phyloP scores from a whole-genome alignment of 2,113 vertebrate species.

The Pogonocichla stellata region DNA sequence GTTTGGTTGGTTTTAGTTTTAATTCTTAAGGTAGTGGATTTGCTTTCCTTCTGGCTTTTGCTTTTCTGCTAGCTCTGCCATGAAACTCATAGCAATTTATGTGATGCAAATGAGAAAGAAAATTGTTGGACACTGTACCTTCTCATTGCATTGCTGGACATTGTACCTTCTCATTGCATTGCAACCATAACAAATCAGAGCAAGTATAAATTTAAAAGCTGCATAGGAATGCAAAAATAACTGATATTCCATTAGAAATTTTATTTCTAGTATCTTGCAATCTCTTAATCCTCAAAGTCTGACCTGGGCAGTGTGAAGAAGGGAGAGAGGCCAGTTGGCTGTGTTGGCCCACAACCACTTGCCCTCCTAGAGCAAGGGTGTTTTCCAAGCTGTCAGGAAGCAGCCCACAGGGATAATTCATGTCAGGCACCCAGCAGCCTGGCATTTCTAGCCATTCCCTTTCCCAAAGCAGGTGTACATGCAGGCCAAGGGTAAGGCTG shows the following conservation, averaged over 20 bases:
- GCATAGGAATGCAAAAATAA: not conserved
- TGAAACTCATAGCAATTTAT: not conserved
- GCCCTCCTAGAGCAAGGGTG: accelerated
- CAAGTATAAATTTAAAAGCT: not conserved
- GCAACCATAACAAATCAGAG: not conserved
- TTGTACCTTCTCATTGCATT: not conserved
- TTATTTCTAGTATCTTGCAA: not conserved
- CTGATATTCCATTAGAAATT: not conserved
- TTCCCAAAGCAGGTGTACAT: not conserved
- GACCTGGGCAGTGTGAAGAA: not conserved
- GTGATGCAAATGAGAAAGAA: not conserved
- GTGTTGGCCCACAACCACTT: accelerated
- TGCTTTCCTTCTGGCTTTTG: not conserved
- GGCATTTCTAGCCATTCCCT: not conserved
- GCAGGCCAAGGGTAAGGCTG: accelerated
- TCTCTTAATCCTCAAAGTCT: not conserved
- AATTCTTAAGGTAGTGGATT: not conserved
- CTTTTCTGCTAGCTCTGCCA: not conserved
- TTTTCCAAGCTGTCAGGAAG: not conserved
- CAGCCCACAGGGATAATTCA: not conserved
- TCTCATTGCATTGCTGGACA: not conserved
- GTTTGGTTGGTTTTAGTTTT: too few relatives aligned
- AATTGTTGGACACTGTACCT: not conserved
- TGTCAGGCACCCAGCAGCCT: not conserved
- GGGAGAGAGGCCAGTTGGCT: not conserved